A percentile compares a stretch with the other conserved stretches of the same genome.
Evolutionary conservation across 2,797 vertebrate genomes (phyloP).

Genomic region (Valencia hispanica): DNA sequence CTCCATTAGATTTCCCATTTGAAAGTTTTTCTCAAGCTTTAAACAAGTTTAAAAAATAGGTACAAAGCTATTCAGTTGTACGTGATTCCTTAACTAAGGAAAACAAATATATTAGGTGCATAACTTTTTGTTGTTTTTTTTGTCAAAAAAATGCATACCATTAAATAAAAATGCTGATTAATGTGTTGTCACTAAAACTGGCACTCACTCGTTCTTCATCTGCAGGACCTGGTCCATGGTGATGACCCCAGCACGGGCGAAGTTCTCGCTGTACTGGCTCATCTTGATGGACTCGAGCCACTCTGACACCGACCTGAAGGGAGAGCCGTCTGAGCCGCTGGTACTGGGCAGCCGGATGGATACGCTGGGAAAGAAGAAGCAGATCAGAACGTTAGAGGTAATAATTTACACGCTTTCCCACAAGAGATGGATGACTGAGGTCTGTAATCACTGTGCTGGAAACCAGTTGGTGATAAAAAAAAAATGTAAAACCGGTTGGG

Average conservation of each 20-base stretch:
- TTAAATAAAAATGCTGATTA: slow-evolving; percentile 4
- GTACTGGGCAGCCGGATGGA: slow-evolving; percentile 97
- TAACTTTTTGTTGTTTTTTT: neutral
- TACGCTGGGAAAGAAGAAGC: slow-evolving; percentile 78
- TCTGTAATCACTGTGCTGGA: slow-evolving; percentile 65
- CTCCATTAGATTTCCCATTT: slow-evolving; percentile 72
- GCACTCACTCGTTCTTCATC: slow-evolving; percentile 93
- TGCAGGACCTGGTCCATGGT: slow-evolving; percentile 94
- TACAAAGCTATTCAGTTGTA: slow-evolving; percentile 57
- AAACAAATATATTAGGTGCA: slow-evolving; percentile 39
- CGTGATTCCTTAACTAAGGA: slow-evolving; percentile 36
- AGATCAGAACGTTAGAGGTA: slow-evolving; percentile 19
- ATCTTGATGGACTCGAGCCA: slow-evolving; percentile 98
- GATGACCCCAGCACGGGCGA: slow-evolving; percentile 86
- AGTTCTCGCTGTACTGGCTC: slow-evolving; percentile 96
- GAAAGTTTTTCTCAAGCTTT: slow-evolving; percentile 65
- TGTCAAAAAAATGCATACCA: neutral
- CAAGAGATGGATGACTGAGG: slow-evolving; percentile 43
- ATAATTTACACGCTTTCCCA: slow-evolving; percentile 47
- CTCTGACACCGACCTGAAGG: slow-evolving; percentile 91
- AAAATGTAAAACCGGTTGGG: slow-evolving; percentile 67
- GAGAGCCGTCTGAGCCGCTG: slow-evolving; percentile 90
- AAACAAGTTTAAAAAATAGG: slow-evolving; percentile 54
- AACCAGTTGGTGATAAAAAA: slow-evolving; percentile 51
- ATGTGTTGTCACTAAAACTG: neutral